Base-by-base conservation (phyloP, 2,113 vertebrate genomes). In the Oreochromis tanganicae region DNA sequence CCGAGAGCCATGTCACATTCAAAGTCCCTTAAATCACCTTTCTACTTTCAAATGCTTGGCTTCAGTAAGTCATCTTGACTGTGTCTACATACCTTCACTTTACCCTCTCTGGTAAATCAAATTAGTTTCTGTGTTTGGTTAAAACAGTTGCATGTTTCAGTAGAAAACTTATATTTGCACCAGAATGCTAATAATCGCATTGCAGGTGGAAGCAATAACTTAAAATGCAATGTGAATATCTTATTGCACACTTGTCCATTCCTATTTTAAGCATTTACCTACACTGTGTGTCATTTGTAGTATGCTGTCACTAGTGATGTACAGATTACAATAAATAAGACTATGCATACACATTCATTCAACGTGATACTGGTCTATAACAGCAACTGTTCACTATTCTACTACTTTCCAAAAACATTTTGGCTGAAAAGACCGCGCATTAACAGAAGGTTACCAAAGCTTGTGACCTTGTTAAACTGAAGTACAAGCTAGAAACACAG, bases 391-490 rank as follows among this genome's bases (percentile, higher is more conserved):
- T 68, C 63, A 34, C 46, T 68, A 17, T 46, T 46, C 21, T 14
- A 19, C 71, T 50, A 73, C 68, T 73, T 61, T 12, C 29, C 14
- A 81, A 41, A 57, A 57, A 43, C 16, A 59, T 29, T 59, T 61
- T 63, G 43, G 43, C 32, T 73, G 52, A 19, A 41, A 81, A 63
- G 24, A 88, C 55, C 75, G 48, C 52, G 24, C 61, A 85, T 91
- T 91, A 80, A 85, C 71, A 82, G 56, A 90, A 91, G 85, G 86
- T 87, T 43, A 89, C 57, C 92, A 91, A 89, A 81, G 80, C 57
- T 56, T 89, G 83, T 93, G 93, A 82, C 92, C 93, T 95, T 91
- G 85, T 90, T 87, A 78, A 88, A 89, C 57, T 83, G 85, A 88
- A 82, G 90, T 46, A 84, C 59, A 81, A 88, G 88, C 80, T 54